A percentile compares a stretch with the other conserved stretches of the same genome.
These are phyloP conservation scores for Ovis canadensis DNA, from an alignment of 2,113 vertebrate genomes.

Conservation along the genomic window DNA sequence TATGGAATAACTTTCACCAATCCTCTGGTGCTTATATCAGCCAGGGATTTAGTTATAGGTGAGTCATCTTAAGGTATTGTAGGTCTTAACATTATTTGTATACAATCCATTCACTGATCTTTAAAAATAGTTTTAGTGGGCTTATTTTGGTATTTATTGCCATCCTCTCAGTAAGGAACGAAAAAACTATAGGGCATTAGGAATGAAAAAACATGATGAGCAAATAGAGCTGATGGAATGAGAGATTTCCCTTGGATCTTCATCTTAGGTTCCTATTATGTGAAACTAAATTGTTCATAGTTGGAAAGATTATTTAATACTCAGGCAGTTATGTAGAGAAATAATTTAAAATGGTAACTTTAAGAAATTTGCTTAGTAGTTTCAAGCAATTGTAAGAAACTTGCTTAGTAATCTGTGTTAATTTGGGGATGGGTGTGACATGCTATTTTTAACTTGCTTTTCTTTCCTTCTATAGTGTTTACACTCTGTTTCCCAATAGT, in stretches of 20 bases:
- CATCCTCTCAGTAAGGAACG: not conserved
- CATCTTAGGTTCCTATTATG: not conserved
- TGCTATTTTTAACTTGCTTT: slow-evolving; percentile 35
- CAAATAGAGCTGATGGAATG: not conserved
- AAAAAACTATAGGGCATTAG: not conserved
- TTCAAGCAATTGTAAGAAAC: not conserved
- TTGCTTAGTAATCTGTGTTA: not conserved
- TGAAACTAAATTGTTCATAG: not conserved
- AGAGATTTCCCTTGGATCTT: not conserved
- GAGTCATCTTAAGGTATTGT: slow-evolving; percentile 64
- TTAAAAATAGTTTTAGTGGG: not conserved
- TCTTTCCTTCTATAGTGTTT: slow-evolving; percentile 86
- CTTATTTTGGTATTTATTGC: slow-evolving; percentile 13
- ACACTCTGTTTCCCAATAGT: slow-evolving; percentile 96
- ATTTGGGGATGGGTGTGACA: not conserved
- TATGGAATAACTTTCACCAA: slow-evolving; percentile 95
- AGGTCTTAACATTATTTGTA: not conserved
- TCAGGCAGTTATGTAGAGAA: not conserved
- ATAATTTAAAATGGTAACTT: not conserved
- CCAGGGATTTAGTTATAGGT: slow-evolving; percentile 97
- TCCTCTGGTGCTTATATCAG: slow-evolving; percentile 91
- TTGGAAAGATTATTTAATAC: slow-evolving; percentile 34
- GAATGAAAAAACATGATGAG: not conserved
- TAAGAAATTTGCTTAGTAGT: not conserved
- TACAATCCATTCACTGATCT: not conserved